Conservation (phyloP, 2,797 vertebrate genomes). For the Muscicapa striata region DNA sequence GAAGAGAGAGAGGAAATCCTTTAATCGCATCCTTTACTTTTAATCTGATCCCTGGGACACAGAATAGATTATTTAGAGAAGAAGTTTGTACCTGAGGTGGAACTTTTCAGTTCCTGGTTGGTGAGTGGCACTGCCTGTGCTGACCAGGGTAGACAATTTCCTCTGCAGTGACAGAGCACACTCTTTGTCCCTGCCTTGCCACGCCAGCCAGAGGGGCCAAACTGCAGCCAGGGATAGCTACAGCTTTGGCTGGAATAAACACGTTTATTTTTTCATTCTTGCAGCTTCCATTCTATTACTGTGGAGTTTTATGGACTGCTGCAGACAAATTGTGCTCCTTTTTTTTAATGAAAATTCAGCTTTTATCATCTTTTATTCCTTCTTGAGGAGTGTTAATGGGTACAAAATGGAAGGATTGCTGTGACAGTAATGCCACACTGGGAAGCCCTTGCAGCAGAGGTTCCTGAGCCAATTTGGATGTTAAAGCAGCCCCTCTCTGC, state of each 20-base stretch:
- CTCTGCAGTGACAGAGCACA: background rate
- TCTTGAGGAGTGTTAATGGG: background rate
- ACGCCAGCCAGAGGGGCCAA: background rate
- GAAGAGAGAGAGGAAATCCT: background rate
- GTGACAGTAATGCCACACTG: background rate
- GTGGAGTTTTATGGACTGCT: background rate
- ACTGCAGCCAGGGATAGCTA: background rate
- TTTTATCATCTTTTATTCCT: background rate
- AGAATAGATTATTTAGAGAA: background rate
- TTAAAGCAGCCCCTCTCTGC: background rate
- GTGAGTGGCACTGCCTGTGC: background rate
- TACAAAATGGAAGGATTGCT: background rate
- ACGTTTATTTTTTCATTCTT: background rate
- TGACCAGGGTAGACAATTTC: background rate
- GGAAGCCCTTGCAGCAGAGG: background rate
- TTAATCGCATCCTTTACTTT: background rate
- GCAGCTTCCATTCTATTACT: background rate
- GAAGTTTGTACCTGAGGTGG: background rate
- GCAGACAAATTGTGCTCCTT: background rate
- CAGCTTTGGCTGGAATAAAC: background rate
- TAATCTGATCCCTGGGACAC: background rate
- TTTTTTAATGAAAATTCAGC: background rate
- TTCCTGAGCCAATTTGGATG: background rate
- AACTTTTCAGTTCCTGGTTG: background rate
- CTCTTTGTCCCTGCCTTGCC: too few relatives aligned